Evolutionary conservation across 2,888 invertebrate genomes (phyloP), one percentile per base, ranked within the genome.

Genomic region (Morpho helenor): DNA sequence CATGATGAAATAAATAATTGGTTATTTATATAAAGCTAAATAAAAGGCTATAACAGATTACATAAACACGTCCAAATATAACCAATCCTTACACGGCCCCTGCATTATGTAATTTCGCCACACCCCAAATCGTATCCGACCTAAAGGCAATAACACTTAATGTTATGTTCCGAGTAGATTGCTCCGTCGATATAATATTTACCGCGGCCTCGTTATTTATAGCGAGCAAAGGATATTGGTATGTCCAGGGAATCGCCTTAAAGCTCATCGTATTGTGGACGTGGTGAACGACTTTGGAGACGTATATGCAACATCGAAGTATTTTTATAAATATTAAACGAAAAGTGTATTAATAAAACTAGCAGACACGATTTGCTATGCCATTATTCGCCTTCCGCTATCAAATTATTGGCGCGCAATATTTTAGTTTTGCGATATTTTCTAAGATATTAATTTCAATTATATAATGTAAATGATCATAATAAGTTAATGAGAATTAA

Each of bases 121-220:
- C 59, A 50, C 56, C 62, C 61, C 55, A 63, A 66, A 61, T 63
- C 66, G 62, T 61, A 60, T 62, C 61, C 60, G 64, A 67, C 59
- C 60, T 61, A 58, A 59, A 59, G 66, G 69, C 70, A 66, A 75
- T 75, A 77, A 80, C 71, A 76, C 71, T 77, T 76, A 75, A 75
- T 70, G 67, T 76, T 76, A 82, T 75, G 77, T 77, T 66, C 69
- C 65, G 56, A 69, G 74, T 80, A 80, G 77, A 84, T 82, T 80
- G 82, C 80, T 71, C 62, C 73, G 73, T 76, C 83, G 69, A 81
- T 83, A 71, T 76, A 80, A 80, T 82, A 83, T 84, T 83, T 83
- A 83, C 77, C 70, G 70, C 66, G 67, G 64, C 61, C 66, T 60
- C 65, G 69, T 68, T 74, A 78, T 79, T 79, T 77, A 74, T 68